phyloP scores from a whole-genome alignment of 2,888 invertebrate genomes.

The Oligia strigilis region DNA sequence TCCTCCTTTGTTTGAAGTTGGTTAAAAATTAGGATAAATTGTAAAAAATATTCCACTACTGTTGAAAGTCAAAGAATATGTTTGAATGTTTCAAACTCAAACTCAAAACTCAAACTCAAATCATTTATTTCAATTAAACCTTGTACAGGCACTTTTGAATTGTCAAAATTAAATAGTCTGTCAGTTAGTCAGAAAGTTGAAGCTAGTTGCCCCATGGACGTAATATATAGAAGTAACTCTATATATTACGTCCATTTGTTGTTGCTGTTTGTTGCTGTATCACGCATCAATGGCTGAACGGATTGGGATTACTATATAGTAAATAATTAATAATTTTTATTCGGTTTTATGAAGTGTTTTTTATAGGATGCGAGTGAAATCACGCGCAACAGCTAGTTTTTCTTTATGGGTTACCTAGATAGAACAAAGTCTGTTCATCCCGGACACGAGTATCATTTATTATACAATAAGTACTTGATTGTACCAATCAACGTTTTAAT shows the following conservation, averaged over 20 bases:
- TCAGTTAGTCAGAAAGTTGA: too few relatives aligned
- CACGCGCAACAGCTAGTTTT: background rate
- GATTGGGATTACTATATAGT: background rate
- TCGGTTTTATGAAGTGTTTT: background rate
- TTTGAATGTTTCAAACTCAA: too few relatives aligned
- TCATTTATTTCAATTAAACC: too few relatives aligned
- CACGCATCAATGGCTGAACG: background rate
- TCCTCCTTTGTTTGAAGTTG: too few relatives aligned
- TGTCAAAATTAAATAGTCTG: too few relatives aligned
- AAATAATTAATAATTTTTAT: background rate
- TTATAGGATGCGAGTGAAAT: background rate
- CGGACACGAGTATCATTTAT: background rate
- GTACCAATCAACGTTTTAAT: slow-evolving; percentile 38
- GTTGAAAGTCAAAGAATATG: background rate
- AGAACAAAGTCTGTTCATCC: background rate
- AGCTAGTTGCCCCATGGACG: too few relatives aligned
- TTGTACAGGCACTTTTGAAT: too few relatives aligned
- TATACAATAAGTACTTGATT: slow-evolving; percentile 17
- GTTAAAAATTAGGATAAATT: background rate
- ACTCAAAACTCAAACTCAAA: too few relatives aligned
- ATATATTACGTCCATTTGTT: too few relatives aligned
- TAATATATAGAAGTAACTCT: too few relatives aligned
- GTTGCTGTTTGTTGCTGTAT: background rate
- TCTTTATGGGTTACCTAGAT: background rate
- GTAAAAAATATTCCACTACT: slow-evolving; percentile 15